A percentile compares a stretch with the other conserved stretches of the same genome.
These are phyloP conservation scores for Apotomis turbidana DNA, from an alignment of 2,888 invertebrate species.

Conservation along the genomic window DNA sequence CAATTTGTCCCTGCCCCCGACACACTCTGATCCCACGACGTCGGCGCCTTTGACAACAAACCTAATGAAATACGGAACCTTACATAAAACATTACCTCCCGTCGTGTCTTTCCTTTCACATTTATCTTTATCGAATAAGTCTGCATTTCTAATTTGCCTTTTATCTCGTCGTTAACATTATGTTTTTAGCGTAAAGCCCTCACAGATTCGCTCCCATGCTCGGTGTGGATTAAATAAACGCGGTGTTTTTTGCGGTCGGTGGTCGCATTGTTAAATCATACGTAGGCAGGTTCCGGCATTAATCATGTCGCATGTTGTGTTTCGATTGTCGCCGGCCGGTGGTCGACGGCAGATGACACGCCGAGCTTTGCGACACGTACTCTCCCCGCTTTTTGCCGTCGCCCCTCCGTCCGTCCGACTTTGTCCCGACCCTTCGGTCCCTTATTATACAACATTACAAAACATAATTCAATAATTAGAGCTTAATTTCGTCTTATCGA, in stretches of 20 bases:
- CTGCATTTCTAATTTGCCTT: conserved; percentile 67
- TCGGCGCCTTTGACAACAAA: conserved; percentile 59
- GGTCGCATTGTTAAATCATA: conserved; percentile 65
- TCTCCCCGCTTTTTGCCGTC: conserved; percentile 38
- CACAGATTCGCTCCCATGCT: conserved; percentile 50
- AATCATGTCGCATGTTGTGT: conserved; percentile 69
- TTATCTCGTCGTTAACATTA: conserved; percentile 49
- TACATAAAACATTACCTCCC: conserved; percentile 79
- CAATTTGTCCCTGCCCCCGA: conserved; percentile 46
- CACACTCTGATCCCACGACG: conserved; percentile 46
- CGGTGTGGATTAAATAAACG: conserved; percentile 57
- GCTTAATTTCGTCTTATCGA: conserved; percentile 53
- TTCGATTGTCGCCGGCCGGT: conserved; percentile 48
- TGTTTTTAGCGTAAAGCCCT: conserved; percentile 54
- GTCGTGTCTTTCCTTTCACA: conserved; percentile 71
- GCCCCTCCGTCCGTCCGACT: conserved; percentile 46
- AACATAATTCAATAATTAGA: conserved; percentile 58
- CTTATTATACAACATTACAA: conserved; percentile 47
- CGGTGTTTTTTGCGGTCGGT: conserved; percentile 56
- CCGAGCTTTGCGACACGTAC: conserved; percentile 20
- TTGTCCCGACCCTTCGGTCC: conserved; percentile 57
- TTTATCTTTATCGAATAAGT: conserved; percentile 68
- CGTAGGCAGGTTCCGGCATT: conserved; percentile 61
- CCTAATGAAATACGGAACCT: conserved; percentile 64
- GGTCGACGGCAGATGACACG: conserved; percentile 36